These are phyloP conservation scores for Mycetomoellerius zeteki DNA, from an alignment of 1,140 invertebrate genomes.

Conservation along the genomic window DNA sequence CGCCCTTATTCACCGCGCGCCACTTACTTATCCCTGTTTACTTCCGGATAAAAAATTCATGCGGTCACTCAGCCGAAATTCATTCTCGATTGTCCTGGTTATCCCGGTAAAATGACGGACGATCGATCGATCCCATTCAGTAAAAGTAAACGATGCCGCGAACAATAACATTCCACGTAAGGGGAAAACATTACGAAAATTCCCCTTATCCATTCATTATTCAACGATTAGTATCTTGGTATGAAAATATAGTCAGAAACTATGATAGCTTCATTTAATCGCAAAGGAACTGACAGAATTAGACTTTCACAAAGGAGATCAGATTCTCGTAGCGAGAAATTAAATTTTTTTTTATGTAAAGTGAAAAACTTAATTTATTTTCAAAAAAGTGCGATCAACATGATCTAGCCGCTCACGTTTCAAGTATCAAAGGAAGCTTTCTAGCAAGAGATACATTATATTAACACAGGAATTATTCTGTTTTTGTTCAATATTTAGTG, in stretches of 20 bases:
- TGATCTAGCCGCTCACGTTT: neutral
- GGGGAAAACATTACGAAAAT: neutral
- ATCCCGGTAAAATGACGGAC: conserved; percentile 26
- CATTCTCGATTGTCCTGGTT: conserved; percentile 20
- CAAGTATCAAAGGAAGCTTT: no score
- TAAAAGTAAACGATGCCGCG: conserved; percentile 33
- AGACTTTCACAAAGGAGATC: neutral
- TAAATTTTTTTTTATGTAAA: neutral
- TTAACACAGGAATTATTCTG: no score
- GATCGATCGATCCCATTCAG: conserved; percentile 32
- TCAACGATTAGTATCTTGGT: neutral
- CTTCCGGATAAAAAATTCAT: conserved; percentile 65
- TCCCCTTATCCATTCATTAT: conserved; percentile 6
- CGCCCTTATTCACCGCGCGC: neutral
- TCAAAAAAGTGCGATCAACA: neutral
- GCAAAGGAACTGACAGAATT: neutral
- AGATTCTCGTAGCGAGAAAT: neutral
- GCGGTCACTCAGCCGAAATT: conserved; percentile 22
- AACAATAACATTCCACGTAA: neutral
- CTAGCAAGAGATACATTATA: no score
- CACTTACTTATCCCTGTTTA: conserved; percentile 22
- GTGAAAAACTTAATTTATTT: neutral
- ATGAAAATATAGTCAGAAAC: neutral
- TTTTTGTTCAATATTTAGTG: no score
- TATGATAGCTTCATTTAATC: neutral